These are phyloP conservation scores for Penaeus chinensis DNA, from an alignment of 1,140 invertebrate genomes.

Conservation along the genomic window DNA sequence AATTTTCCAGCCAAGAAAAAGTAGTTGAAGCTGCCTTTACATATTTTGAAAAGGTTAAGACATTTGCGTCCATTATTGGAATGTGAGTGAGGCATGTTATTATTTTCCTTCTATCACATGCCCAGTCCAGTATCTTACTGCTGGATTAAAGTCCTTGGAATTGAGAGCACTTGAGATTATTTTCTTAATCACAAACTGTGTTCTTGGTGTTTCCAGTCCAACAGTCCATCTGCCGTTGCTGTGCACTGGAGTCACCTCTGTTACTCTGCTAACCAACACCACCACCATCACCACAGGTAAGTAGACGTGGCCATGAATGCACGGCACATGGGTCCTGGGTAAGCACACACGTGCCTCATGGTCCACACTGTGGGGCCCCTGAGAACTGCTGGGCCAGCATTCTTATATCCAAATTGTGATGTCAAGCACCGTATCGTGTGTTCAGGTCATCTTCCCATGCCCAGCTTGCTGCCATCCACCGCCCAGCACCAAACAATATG, in stretches of 20 bases:
- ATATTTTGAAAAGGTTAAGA: too few relatives aligned
- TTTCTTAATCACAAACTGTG: neutral
- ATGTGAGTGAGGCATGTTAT: too few relatives aligned
- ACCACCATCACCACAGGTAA: slow-evolving; percentile 23
- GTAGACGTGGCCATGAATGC: slow-evolving; percentile 3
- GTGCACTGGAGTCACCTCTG: slow-evolving; percentile 14
- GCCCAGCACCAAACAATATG: slow-evolving; percentile 49
- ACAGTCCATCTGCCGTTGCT: neutral
- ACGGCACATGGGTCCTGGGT: neutral
- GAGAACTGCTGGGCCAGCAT: too few relatives aligned
- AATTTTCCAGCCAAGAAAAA: too few relatives aligned
- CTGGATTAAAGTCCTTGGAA: neutral
- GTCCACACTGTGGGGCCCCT: neutral
- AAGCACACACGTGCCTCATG: slow-evolving; percentile 6
- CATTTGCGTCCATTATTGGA: slow-evolving; percentile 4
- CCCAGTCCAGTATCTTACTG: slow-evolving; percentile 19
- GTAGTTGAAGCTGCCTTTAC: too few relatives aligned
- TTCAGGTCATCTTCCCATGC: neutral
- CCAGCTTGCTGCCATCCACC: neutral
- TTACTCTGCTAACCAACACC: slow-evolving; percentile 26
- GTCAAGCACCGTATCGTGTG: neutral
- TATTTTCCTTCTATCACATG: neutral
- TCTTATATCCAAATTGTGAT: neutral
- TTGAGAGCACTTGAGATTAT: slow-evolving; percentile 7
- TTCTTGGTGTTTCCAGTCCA: slow-evolving; percentile 12